A percentile compares a stretch with the other conserved stretches of the same genome.
Conservation (phyloP, 2,888 invertebrate genomes). For the Anthophora plumipes region DNA sequence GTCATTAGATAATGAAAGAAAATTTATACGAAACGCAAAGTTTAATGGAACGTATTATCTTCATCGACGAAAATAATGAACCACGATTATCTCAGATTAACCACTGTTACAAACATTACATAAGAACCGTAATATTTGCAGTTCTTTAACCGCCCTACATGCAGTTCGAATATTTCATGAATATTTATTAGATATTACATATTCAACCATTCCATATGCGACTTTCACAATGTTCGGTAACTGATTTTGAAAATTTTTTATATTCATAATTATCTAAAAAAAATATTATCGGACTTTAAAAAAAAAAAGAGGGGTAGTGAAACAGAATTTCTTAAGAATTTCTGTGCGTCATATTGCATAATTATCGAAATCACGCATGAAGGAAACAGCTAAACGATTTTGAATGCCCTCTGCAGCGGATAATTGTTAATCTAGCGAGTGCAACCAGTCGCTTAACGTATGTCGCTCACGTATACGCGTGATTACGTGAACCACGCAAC, state of each 20-base stretch:
- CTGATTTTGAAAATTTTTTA: background rate
- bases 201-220: background rate
- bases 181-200: background rate
- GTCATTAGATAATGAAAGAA: conserved; percentile 14
- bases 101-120: background rate
- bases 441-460: conserved; percentile 27
- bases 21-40: conserved; percentile 28
- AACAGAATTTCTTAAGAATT: background rate
- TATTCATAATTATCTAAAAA: too few species aligned
- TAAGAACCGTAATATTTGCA: conserved; percentile 12
- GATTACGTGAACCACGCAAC: conserved; percentile 63
- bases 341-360: conserved; percentile 17
- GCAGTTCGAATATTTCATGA: background rate
- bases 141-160: background rate
- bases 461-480: conserved; percentile 54
- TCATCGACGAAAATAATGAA: conserved; percentile 18
- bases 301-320: too few species aligned
- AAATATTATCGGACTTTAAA: background rate
- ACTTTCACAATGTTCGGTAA: background rate
- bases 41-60: conserved; percentile 30
- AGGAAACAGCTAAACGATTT: conserved; percentile 6
- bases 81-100: background rate
- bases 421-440: conserved; percentile 39
- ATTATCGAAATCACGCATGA: conserved; percentile 14
- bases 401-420: conserved; percentile 26